Percentiles rank a stretch among this genome's conserved stretches.
phyloP scores from a whole-genome alignment of 2,888 invertebrate genomes.

The Netelia inedita region DNA sequence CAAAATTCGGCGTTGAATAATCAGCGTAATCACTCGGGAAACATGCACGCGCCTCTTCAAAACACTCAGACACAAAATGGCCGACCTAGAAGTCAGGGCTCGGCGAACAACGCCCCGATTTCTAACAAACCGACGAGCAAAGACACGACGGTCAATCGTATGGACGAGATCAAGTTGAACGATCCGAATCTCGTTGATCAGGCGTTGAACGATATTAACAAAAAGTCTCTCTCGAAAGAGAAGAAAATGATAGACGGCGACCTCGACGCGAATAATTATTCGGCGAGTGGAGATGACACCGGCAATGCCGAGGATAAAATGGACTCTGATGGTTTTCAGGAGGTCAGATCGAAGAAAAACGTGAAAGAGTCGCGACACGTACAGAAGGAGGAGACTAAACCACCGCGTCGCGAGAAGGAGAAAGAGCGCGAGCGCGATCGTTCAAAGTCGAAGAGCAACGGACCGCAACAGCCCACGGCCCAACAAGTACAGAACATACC shows the following conservation, averaged over 20 bases:
- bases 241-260: slow-evolving; percentile 86
- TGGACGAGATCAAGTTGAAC: slow-evolving; percentile 86
- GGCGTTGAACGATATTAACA: slow-evolving; percentile 85
- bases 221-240: slow-evolving; percentile 79
- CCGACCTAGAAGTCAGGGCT: slow-evolving; percentile 80
- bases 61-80: slow-evolving; percentile 80
- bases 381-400: slow-evolving; percentile 81
- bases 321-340: slow-evolving; percentile 92
- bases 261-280: slow-evolving; percentile 87
- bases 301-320: slow-evolving; percentile 81
- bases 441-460: slow-evolving; percentile 82
- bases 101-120: slow-evolving; percentile 77
- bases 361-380: slow-evolving; percentile 87
- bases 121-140: slow-evolving; percentile 78
- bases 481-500: slow-evolving; percentile 86
- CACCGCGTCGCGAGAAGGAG: slow-evolving; percentile 78
- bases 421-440: slow-evolving; percentile 81
- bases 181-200: slow-evolving; percentile 87
- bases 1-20: slow-evolving; percentile 77
- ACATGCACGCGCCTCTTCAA: slow-evolving; percentile 80
- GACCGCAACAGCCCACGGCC: slow-evolving; percentile 74
- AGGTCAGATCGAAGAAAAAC: slow-evolving; percentile 93
- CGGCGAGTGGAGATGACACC: slow-evolving; percentile 83
- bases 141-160: slow-evolving; percentile 85
- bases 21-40: slow-evolving; percentile 82